These are phyloP conservation scores for Meles meles DNA, from an alignment of 2,113 vertebrate species.

Conservation along the genomic window DNA sequence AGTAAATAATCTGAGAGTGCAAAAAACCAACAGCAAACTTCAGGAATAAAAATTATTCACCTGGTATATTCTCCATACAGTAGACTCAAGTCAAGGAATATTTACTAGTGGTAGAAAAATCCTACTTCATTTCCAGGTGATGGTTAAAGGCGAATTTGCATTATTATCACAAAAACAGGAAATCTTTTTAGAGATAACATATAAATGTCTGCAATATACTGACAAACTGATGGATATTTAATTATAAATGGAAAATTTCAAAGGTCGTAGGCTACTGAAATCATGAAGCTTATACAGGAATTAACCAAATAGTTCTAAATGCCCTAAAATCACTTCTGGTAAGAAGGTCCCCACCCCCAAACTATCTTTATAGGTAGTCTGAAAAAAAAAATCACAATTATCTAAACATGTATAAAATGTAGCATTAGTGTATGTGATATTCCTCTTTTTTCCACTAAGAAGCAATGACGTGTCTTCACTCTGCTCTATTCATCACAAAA, in stretches of 20 bases:
- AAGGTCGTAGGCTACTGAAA: neutral
- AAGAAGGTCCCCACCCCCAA: neutral
- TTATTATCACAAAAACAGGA: neutral
- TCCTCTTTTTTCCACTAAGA: slow-evolving; percentile 22
- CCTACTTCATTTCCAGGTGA: neutral
- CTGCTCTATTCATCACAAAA: neutral
- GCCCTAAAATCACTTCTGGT: neutral
- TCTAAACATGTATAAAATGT: neutral
- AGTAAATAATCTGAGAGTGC: neutral
- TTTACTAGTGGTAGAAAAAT: neutral
- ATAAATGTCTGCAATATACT: neutral
- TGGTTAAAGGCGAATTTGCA: neutral
- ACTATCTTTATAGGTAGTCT: neutral
- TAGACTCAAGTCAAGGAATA: neutral
- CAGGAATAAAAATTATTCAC: neutral
- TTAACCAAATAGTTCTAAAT: slow-evolving; percentile 23
- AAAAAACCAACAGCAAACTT: neutral
- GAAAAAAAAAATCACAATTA: neutral
- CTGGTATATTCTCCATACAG: neutral
- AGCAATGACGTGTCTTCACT: neutral
- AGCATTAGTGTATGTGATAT: neutral
- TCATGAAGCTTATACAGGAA: neutral
- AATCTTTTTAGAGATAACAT: neutral
- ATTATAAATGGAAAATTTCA: slow-evolving; percentile 5
- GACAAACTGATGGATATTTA: slow-evolving; percentile 32